A percentile compares a stretch with the other conserved stretches of the same genome.
Evolutionary conservation across 1,140 invertebrate genomes (phyloP).

Genomic region (Aleiodes sp.): DNA sequence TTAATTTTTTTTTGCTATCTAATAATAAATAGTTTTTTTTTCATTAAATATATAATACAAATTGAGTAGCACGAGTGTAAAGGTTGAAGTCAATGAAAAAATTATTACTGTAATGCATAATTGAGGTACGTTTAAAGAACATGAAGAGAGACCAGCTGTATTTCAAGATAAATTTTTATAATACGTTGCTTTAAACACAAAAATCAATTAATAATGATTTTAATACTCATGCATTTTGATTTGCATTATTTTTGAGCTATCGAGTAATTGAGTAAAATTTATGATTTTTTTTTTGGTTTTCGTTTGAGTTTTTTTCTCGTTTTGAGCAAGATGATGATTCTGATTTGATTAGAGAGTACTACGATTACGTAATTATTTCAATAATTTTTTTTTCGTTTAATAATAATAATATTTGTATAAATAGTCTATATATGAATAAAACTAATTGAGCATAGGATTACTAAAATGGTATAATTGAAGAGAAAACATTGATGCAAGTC

Average conservation of each 20-base stretch:
- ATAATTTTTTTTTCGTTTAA: not conserved
- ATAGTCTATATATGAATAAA: constrained; percentile 29
- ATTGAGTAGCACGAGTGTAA: not conserved
- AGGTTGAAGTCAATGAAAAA: constrained; percentile 10
- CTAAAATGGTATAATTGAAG: not conserved
- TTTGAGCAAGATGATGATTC: constrained; percentile 30
- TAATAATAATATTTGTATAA: constrained; percentile 5
- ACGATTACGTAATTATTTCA: not conserved
- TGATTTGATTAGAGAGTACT: constrained; percentile 3
- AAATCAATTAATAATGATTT: constrained; percentile 17
- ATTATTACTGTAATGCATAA: constrained; percentile 29
- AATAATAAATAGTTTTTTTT: not conserved
- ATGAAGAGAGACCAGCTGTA: constrained; percentile 22
- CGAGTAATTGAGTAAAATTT: constrained; percentile 3
- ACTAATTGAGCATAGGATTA: constrained; percentile 57
- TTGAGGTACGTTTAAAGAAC: constrained; percentile 31
- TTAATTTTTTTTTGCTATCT: not conserved
- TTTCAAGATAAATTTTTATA: not conserved
- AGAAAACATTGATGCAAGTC: not conserved
- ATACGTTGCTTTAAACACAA: constrained; percentile 11
- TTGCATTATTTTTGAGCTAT: constrained; percentile 22
- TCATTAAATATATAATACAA: not conserved
- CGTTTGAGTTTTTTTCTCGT: constrained; percentile 2
- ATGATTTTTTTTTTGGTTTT: too few species aligned
- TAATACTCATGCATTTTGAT: not conserved